Conservation (phyloP, 2,888 invertebrate genomes). For the Drosophila falleni region DNA sequence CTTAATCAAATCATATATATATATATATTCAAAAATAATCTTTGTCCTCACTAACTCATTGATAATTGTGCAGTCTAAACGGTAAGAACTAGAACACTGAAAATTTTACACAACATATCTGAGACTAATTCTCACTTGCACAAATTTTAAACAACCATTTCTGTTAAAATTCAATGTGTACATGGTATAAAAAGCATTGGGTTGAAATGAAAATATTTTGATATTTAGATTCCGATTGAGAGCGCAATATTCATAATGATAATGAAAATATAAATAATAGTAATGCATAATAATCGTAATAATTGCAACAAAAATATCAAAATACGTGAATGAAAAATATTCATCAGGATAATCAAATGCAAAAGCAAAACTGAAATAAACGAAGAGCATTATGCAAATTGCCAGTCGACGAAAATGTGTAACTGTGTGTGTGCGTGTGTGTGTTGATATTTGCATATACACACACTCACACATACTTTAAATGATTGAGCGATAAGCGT, state of each 20-base stretch:
- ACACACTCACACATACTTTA: slow-evolving; percentile 1
- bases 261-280: background rate
- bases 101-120: no score
- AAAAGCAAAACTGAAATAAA: slow-evolving; percentile 42
- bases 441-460: slow-evolving; percentile 55
- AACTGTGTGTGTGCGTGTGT: slow-evolving; percentile 27
- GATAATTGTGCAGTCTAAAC: no score
- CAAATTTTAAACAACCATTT: background rate
- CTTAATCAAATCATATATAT: no score
- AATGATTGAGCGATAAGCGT: slow-evolving; percentile 26
- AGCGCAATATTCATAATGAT: slow-evolving; percentile 9
- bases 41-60: no score
- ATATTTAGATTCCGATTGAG: slow-evolving; percentile 11
- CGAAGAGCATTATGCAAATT: slow-evolving; percentile 55
- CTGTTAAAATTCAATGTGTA: background rate
- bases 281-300: slow-evolving; percentile 19
- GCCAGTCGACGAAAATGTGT: slow-evolving; percentile 2
- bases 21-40: no score
- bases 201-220: background rate
- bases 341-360: slow-evolving; percentile 41
- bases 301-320: slow-evolving; percentile 4
- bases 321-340: slow-evolving; percentile 19
- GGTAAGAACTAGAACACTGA: no score
- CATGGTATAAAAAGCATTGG: slow-evolving; percentile 12
- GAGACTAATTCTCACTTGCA: background rate